A percentile compares a stretch with the other conserved stretches of the same genome.
phyloP scores from a whole-genome alignment of 1,140 invertebrate species.

The Philotrypesis tridentata region DNA sequence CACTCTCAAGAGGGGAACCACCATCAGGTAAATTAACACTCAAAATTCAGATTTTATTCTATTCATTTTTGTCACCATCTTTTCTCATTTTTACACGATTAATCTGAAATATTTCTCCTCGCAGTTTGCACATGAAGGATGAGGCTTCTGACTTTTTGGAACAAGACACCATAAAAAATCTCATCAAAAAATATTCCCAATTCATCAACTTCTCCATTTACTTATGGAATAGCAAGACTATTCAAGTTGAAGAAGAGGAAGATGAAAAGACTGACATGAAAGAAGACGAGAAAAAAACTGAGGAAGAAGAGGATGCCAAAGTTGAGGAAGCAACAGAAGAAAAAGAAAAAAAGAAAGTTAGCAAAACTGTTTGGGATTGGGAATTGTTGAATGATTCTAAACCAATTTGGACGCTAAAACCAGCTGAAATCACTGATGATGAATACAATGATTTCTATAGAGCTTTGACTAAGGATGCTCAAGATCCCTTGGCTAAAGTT shows the following conservation, averaged over 20 bases:
- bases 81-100: slow-evolving; percentile 50
- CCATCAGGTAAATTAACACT: slow-evolving; percentile 58
- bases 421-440: slow-evolving; percentile 87
- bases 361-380: slow-evolving; percentile 99
- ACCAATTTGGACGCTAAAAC: slow-evolving; percentile 97
- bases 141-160: slow-evolving; percentile 98
- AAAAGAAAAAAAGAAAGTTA: slow-evolving; percentile 88
- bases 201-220: slow-evolving; percentile 99
- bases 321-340: slow-evolving; percentile 79
- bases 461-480: slow-evolving; percentile 92
- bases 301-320: slow-evolving; percentile 76
- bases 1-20: slow-evolving; percentile 92
- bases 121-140: slow-evolving; percentile 93
- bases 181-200: slow-evolving; percentile 99
- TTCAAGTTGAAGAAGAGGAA: slow-evolving; percentile 88
- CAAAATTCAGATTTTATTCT: not conserved
- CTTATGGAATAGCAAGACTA: slow-evolving; percentile 94
- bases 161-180: slow-evolving; percentile 89
- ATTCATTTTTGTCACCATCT: too few species aligned
- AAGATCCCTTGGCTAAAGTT: slow-evolving; percentile 89
- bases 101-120: slow-evolving; percentile 56
- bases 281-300: slow-evolving; percentile 75
- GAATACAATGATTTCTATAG: slow-evolving; percentile 98
- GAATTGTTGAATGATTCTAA: slow-evolving; percentile 96
- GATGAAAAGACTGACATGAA: slow-evolving; percentile 72